Percentiles rank a stretch among this genome's conserved stretches.
These are phyloP conservation scores for Galaxea fascicularis DNA, from an alignment of 92 coral and sea anemone genomes.

Conservation along the genomic window DNA sequence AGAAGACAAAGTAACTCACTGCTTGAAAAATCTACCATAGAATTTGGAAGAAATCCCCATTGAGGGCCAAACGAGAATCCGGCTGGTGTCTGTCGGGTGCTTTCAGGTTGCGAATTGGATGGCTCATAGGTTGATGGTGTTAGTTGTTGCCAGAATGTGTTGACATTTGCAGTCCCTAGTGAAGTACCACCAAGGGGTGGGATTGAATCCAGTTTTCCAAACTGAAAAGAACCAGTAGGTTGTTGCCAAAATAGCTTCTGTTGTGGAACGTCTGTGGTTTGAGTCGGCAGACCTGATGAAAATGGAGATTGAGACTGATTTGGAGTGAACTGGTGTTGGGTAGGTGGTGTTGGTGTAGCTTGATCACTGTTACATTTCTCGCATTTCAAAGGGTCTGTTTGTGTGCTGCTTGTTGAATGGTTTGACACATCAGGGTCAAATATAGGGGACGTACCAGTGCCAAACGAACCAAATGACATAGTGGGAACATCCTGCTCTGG, in stretches of 20 bases:
- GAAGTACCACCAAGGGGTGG: conserved; percentile 74
- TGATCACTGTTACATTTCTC: conserved; percentile 37
- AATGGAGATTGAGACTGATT: conserved; percentile 13
- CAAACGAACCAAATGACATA: conserved; percentile 73
- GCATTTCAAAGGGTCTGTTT: conserved; percentile 39
- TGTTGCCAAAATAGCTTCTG: conserved; percentile 78
- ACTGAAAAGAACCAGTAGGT: conserved; percentile 56
- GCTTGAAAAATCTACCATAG: conserved; percentile 1
- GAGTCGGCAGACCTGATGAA: not conserved
- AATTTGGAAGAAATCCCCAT: not conserved
- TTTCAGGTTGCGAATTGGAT: not conserved
- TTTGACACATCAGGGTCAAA: conserved; percentile 55
- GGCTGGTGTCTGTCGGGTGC: not conserved
- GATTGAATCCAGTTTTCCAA: conserved; percentile 54
- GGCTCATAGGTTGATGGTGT: conserved; percentile 42
- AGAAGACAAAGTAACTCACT: conserved; percentile 39
- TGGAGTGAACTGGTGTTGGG: not conserved
- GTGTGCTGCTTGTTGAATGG: conserved; percentile 35
- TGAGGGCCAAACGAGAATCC: not conserved
- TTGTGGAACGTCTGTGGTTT: conserved; percentile 6
- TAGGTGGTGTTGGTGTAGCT: not conserved
- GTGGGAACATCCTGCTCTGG: conserved; percentile 24
- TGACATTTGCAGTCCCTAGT: conserved; percentile 51
- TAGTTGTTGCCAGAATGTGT: conserved; percentile 64
- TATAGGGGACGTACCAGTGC: conserved; percentile 51